phyloP scores from a whole-genome alignment of 2,113 vertebrate species.

The Onychostruthus taczanowskii region DNA sequence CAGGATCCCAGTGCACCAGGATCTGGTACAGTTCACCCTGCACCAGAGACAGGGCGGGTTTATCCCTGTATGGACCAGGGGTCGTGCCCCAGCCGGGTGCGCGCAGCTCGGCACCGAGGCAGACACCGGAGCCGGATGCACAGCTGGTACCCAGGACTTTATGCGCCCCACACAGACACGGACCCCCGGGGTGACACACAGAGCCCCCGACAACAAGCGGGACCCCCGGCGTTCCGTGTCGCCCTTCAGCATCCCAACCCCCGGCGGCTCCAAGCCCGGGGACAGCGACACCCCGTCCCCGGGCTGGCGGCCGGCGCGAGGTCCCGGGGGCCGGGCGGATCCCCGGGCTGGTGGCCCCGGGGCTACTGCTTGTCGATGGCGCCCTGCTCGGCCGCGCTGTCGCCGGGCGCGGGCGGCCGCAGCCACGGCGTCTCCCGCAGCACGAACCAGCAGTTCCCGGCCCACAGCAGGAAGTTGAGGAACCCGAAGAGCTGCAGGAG shows the following conservation, averaged over 20 bases:
- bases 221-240: background rate
- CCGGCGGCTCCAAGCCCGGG: background rate
- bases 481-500: slow-evolving; percentile 89
- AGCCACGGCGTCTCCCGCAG: slow-evolving; percentile 92
- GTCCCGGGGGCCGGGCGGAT: background rate
- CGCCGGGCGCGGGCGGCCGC: slow-evolving; percentile 64
- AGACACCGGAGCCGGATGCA: background rate
- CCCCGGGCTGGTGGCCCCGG: background rate
- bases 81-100: no score
- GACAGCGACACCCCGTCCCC: background rate
- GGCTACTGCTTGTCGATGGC: slow-evolving; percentile 74
- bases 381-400: slow-evolving; percentile 73
- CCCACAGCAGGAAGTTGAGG: slow-evolving; percentile 92
- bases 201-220: background rate
- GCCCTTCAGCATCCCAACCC: background rate
- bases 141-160: background rate
- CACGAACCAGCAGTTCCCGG: slow-evolving; percentile 95
- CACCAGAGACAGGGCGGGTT: background rate
- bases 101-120: background rate
- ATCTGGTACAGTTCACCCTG: background rate
- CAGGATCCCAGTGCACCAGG: no score
- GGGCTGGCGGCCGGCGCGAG: slow-evolving; percentile 23
- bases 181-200: background rate
- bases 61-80: accelerated
- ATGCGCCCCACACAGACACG: background rate